A percentile compares a stretch with the other conserved stretches of the same genome.
These are phyloP conservation scores for Tribolium madens DNA, from an alignment of 1,140 invertebrate genomes.

Conservation along the genomic window DNA sequence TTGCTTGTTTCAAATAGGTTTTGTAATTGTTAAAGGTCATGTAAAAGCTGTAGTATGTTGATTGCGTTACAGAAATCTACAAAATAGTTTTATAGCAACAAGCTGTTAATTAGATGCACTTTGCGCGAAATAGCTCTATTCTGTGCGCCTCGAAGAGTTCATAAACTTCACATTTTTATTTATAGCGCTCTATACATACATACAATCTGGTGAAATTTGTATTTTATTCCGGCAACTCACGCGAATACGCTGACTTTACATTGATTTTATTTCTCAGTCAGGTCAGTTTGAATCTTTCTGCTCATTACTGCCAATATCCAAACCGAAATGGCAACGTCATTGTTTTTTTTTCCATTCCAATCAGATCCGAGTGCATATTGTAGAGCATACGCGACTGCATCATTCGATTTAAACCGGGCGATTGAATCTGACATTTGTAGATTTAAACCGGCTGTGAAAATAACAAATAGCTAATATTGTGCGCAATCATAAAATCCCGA, in stretches of 20 bases:
- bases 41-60: neutral
- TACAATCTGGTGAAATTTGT: slow-evolving; percentile 27
- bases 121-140: slow-evolving; percentile 28
- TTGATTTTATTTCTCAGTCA: slow-evolving; percentile 24
- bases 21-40: neutral
- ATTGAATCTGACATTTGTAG: slow-evolving; percentile 57
- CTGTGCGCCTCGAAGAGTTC: slow-evolving; percentile 5
- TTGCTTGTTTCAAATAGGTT: neutral
- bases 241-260: slow-evolving; percentile 9
- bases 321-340: neutral
- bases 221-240: slow-evolving; percentile 30
- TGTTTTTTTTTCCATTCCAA: slow-evolving; percentile 14
- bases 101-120: slow-evolving; percentile 29
- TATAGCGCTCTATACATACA: slow-evolving; percentile 15
- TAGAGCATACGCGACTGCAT: slow-evolving; percentile 15
- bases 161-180: slow-evolving; percentile 37
- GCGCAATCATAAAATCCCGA: slow-evolving; percentile 55
- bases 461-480: slow-evolving; percentile 57
- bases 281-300: slow-evolving; percentile 14
- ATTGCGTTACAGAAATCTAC: neutral
- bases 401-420: slow-evolving; percentile 50
- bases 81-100: slow-evolving; percentile 7
- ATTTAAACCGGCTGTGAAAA: slow-evolving; percentile 56
- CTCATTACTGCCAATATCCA: slow-evolving; percentile 9
- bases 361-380: slow-evolving; percentile 16